Evolutionary conservation across 37 sponge, comb jelly and placozoan species (phyloP).

Genomic region (Beroe forskalii): DNA sequence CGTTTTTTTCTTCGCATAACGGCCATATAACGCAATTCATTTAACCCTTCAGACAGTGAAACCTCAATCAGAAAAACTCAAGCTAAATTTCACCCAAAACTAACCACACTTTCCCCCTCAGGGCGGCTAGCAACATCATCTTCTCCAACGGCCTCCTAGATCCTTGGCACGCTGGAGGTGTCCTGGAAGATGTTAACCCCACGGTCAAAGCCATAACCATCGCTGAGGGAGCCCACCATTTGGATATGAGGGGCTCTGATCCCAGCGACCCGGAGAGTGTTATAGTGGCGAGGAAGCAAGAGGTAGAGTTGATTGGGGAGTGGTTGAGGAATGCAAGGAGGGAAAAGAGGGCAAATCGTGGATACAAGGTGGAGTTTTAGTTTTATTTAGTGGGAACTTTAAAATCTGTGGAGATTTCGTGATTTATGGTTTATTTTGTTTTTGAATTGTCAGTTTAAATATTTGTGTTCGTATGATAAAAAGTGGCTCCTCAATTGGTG

Average conservation of each 20-base stretch:
- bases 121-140: constrained; percentile 80
- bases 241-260: constrained; percentile 74
- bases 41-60: too few species aligned
- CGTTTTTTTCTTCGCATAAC: too few species aligned
- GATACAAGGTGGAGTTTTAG: background rate
- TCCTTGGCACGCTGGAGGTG: constrained; percentile 86
- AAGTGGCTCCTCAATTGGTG: too few species aligned
- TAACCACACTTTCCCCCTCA: too few species aligned
- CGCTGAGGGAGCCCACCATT: constrained; percentile 86
- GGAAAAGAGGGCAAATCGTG: background rate
- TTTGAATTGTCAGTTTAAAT: too few species aligned
- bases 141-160: constrained; percentile 92
- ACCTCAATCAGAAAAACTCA: too few species aligned
- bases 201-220: constrained; percentile 79
- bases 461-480: too few species aligned
- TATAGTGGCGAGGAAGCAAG: constrained; percentile 12
- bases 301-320: background rate
- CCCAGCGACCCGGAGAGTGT: constrained; percentile 1
- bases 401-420: too few species aligned
- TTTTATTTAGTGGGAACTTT: too few species aligned
- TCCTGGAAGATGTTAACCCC: constrained; percentile 72
- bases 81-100: too few species aligned
- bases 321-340: background rate
- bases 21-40: too few species aligned
- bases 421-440: too few species aligned